Base-by-base conservation (phyloP, 2,797 vertebrate species). In the Danionella dracula region DNA sequence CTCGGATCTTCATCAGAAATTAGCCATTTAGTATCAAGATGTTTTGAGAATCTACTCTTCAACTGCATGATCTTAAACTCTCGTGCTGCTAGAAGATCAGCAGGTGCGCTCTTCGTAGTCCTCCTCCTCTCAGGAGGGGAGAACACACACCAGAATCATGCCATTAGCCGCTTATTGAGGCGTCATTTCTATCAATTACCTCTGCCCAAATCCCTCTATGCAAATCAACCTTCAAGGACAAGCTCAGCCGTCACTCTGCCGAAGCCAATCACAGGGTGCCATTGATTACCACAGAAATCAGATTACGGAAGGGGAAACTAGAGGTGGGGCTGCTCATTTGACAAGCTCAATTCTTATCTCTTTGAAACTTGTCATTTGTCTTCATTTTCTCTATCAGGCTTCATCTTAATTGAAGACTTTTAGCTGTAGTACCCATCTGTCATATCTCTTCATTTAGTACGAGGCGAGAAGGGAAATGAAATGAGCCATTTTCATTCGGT, bases 131-230 rank as follows among this genome's bases (percentile, higher is more conserved):
- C 12, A 29, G 40, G 11, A 15, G n/a, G 40, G 44, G 6, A 15
- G n/a, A 35, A 45, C 67, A 13, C 50, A 31, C 44, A 44, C 59
- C 16, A 21, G 45, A 38, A 6, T 68, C 65, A 70, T 58, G 48
- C 67, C 74, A 80, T 77, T 61, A 77, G 59, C 69, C 68, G 72
- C 32, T 55, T 45, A 63, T 71, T 56, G 73, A 68, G 20, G 20
- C 42, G 60, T 72, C 38, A 53, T 66, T 74, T 56, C 46, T 66
- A 72, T 66, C 51, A 71, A 70, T 78, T 75, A 66, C 34, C 13
- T 49, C 27, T 49, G 19, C 12, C 38, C 44, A 48, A 31, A 48
- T 42, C 44, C 53, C 53, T 40, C 54, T 61, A 51, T 60, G 55
- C 53, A 37, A 32, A 45, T 57, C 13, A 56, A 27, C 23, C 56